phyloP scores from a whole-genome alignment of 2,797 vertebrate genomes.

The Notamacropus eugenii region DNA sequence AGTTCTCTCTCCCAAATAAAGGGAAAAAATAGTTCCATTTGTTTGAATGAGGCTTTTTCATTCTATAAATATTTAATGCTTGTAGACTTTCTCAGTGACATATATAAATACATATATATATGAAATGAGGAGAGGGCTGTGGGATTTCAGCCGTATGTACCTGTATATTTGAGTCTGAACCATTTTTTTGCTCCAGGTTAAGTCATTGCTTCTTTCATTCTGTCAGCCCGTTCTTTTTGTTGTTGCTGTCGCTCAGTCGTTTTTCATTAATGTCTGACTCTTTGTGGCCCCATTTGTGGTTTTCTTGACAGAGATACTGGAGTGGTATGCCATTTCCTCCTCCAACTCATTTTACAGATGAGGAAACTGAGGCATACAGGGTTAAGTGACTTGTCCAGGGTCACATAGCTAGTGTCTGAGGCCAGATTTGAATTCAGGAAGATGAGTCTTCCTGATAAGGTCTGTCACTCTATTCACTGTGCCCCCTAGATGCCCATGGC shows the following conservation, averaged over 20 bases:
- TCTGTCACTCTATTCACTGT: background rate
- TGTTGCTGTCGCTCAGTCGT: too few species aligned
- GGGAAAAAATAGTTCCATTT: background rate
- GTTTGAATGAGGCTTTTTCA: conserved; percentile 31
- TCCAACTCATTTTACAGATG: conserved; percentile 20
- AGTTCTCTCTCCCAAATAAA: background rate
- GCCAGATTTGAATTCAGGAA: too few species aligned
- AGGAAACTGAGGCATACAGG: background rate
- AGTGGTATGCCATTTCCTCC: background rate
- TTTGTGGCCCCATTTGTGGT: too few species aligned
- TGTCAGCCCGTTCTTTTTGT: background rate
- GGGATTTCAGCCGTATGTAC: background rate
- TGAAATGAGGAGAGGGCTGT: background rate
- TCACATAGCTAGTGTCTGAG: background rate
- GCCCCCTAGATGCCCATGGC: background rate
- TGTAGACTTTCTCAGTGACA: background rate
- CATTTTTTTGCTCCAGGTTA: background rate
- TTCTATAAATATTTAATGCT: background rate
- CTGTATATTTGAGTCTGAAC: background rate
- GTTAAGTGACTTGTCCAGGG: background rate
- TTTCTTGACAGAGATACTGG: background rate
- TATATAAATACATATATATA: background rate
- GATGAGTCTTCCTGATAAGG: background rate
- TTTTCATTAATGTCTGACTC: too few species aligned
- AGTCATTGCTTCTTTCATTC: background rate